Evolutionary conservation across 2,888 invertebrate species (phyloP), one percentile per base, ranked within the genome.

Genomic region (Chloroclysta siterata): DNA sequence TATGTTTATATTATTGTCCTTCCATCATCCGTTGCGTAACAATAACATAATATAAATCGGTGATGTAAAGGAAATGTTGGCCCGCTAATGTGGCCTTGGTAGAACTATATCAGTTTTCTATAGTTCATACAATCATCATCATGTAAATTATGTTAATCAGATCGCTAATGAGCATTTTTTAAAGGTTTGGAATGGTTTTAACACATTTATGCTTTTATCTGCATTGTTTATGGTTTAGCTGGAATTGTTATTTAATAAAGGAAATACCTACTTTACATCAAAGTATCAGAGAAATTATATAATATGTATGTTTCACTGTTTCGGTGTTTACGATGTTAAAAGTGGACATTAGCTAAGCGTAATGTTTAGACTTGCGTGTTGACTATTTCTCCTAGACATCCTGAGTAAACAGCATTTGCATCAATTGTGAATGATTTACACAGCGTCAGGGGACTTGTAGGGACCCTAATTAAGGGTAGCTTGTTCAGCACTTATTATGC

Each of bases 121-220:
- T 78, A 74, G 74, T 67, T 70, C 74, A 76, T 77, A 75, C 77
- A 77, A 78, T 79, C 77, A 78, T 68, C 79, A 77, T 76, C 82
- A 75, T 79, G 82, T 77, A 84, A 86, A 80, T 70, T 79, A 81
- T 82, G 86, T 77, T 89, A 89, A 92, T 87, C 83, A 79, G 77
- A 72, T 64, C 75, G 81, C 79, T 88, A 89, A 88, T 85, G 78
- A 83, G 73, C 71, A 66, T 53, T 51, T 64, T 39, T 71, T 63
- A 76, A 58, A 54, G 33, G 78, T 78, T 79, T 75, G 78, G 71
- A 77, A 73, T 76, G 50, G 22, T 79, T 79, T n/a, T 78, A 76
- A 73, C 78, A 72, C 72, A 72, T 71, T 74, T 66, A 72, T 70
- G 62, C 62, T 46, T 70, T 69, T 54, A 64, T 66, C 64, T 64